Evolutionary conservation across 2,888 invertebrate genomes (phyloP).

Genomic region (Leucophenga maculata): DNA sequence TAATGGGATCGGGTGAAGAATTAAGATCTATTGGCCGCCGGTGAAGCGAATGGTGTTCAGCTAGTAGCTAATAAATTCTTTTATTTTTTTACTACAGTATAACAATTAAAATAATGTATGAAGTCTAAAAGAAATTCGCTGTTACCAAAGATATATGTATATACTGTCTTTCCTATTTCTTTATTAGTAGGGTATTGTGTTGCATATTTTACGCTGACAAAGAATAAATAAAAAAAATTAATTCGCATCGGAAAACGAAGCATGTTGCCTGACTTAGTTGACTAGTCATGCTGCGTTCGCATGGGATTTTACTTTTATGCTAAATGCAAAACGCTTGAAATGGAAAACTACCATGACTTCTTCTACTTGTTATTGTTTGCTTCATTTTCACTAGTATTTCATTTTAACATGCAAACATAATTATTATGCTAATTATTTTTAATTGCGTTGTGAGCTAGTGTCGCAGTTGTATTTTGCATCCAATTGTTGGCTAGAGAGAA

Average conservation of each 20-base stretch:
- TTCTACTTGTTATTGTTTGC: no score
- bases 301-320: slow-evolving; percentile 19
- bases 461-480: slow-evolving; percentile 25
- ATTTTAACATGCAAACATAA: not conserved
- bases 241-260: slow-evolving; percentile 17
- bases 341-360: not conserved
- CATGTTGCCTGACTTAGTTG: slow-evolving; percentile 3
- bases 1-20: no score
- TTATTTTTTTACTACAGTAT: no score
- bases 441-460: slow-evolving; percentile 47
- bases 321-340: not conserved
- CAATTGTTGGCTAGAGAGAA: slow-evolving; percentile 50
- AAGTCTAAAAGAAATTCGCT: no score
- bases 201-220: no score
- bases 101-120: no score
- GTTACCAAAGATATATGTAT: no score
- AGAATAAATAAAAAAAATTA: not conserved
- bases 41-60: no score
- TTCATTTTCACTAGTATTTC: slow-evolving; percentile 3
- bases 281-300: not conserved
- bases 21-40: no score
- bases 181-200: no score
- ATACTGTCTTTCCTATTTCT: no score
- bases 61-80: no score
- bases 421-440: slow-evolving; percentile 63